Evolutionary conservation across 2,888 invertebrate species (phyloP).

Genomic region (Petrolisthes cinctipes): DNA sequence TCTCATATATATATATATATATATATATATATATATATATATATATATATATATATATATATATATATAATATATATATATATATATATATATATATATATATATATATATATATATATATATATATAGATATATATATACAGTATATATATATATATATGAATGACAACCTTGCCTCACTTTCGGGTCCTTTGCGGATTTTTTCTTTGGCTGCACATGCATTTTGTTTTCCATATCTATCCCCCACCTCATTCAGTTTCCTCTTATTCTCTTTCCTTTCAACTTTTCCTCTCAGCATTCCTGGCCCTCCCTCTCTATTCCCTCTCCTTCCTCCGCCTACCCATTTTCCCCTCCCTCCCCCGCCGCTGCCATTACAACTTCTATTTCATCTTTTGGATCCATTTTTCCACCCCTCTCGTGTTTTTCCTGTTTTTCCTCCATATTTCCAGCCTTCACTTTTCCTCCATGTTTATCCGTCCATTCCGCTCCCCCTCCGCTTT

Average conservation of each 20-base stretch:
- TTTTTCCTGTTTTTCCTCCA: constrained; percentile 1
- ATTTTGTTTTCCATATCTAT: not conserved
- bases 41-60: too few relatives aligned
- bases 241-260: not conserved
- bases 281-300: not conserved
- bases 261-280: not conserved
- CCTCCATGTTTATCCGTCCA: constrained; percentile 4
- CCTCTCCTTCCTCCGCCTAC: not conserved
- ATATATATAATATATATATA: too few relatives aligned
- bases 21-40: too few relatives aligned
- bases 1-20: too few relatives aligned
- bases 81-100: too few relatives aligned
- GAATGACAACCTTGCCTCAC: too few relatives aligned
- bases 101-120: too few relatives aligned
- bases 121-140: too few relatives aligned
- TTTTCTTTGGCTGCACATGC: not conserved
- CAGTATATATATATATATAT: too few relatives aligned
- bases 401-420: not conserved
- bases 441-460: not conserved
- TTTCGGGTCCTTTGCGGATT: too few relatives aligned
- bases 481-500: not conserved
- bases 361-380: constrained; percentile 15
- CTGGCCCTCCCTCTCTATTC: not conserved
- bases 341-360: not conserved
- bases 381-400: constrained; percentile 14